Percentiles rank a stretch among this genome's conserved stretches.
Conservation (phyloP, 2,113 vertebrate genomes). For the Dromaius novaehollandiae region DNA sequence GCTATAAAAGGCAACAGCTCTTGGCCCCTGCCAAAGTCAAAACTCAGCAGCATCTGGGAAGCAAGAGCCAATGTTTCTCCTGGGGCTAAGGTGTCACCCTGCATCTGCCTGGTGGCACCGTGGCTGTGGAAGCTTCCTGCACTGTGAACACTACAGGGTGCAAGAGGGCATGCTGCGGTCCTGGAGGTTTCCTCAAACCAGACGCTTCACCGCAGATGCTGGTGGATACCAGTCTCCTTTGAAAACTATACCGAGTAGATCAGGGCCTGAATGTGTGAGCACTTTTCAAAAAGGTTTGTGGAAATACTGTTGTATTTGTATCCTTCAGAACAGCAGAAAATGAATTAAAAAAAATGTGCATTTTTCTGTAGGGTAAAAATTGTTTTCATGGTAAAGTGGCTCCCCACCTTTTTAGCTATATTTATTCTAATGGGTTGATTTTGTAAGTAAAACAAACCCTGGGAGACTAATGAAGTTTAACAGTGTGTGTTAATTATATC, state of each 20-base stretch:
- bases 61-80: background rate
- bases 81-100: no score
- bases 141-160: background rate
- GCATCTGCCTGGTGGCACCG: background rate
- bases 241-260: background rate
- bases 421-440: constrained; percentile 62
- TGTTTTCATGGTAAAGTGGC: background rate
- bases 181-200: background rate
- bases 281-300: background rate
- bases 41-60: background rate
- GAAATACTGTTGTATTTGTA: background rate
- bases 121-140: background rate
- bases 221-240: background rate
- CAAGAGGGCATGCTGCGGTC: background rate
- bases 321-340: background rate
- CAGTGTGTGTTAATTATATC: constrained; percentile 68
- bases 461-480: constrained; percentile 74
- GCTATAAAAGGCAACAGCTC: background rate
- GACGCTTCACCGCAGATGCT: background rate
- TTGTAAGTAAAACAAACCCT: constrained; percentile 68
- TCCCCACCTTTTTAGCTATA: constrained; percentile 23
- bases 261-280: background rate
- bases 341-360: background rate
- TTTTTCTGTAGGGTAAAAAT: background rate
- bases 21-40: background rate